A percentile compares a stretch with the other conserved stretches of the same genome.
Evolutionary conservation across 1,140 invertebrate species (phyloP).

Genomic region (Neomicropteryx cornuta): DNA sequence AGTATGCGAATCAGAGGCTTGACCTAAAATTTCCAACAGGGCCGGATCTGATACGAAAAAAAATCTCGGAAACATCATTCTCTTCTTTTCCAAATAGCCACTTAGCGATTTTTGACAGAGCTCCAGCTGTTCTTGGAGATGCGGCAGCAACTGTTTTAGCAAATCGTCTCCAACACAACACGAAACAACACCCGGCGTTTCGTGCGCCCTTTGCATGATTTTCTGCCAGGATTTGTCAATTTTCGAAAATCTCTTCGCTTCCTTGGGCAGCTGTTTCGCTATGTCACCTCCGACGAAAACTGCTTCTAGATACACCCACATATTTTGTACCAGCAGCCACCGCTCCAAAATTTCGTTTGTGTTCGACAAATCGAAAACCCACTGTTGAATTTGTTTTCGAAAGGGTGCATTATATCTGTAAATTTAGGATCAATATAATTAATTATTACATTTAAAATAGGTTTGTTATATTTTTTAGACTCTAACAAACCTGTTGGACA

Average conservation of each 20-base stretch:
- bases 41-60: slow-evolving; percentile 98
- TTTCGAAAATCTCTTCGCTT: slow-evolving; percentile 89
- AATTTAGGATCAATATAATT: too few species aligned
- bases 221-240: slow-evolving; percentile 98
- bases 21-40: slow-evolving; percentile 87
- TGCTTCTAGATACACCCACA: slow-evolving; percentile 97
- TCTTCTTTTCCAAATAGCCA: slow-evolving; percentile 92
- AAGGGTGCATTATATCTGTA: slow-evolving; percentile 91
- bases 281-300: slow-evolving; percentile 98
- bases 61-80: slow-evolving; percentile 93
- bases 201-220: slow-evolving; percentile 91
- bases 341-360: slow-evolving; percentile 94
- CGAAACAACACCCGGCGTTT: slow-evolving; percentile 87
- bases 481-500: slow-evolving; percentile 68
- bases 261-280: slow-evolving; percentile 92
- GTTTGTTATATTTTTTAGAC: too few species aligned
- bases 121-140: slow-evolving; percentile 94
- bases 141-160: slow-evolving; percentile 81
- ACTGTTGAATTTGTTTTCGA: slow-evolving; percentile 91
- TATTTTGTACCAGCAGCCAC: slow-evolving; percentile 94
- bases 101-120: slow-evolving; percentile 94
- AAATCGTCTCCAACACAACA: slow-evolving; percentile 95
- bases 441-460: too few species aligned
- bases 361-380: slow-evolving; percentile 89
- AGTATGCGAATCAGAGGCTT: slow-evolving; percentile 94